A percentile compares a stretch with the other conserved stretches of the same genome.
Conservation (phyloP, 2,113 vertebrate species). For the Macaca nemestrina region DNA sequence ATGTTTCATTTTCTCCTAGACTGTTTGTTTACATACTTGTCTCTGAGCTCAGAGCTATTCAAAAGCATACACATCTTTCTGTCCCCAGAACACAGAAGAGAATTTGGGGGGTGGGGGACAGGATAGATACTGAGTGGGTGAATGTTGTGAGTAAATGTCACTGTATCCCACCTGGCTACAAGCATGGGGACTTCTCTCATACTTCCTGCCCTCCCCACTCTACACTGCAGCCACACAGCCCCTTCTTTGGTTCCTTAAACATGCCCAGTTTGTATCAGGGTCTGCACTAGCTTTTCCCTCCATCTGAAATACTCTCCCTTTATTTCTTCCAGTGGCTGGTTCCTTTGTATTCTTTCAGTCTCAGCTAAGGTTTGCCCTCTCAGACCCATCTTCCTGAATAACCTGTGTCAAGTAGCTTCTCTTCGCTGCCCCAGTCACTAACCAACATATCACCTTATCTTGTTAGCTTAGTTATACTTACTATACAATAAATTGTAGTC, state of each 20-base stretch:
- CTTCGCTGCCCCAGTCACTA: not conserved
- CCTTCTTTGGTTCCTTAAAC: not conserved
- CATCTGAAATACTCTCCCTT: fast-evolving
- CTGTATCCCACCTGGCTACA: not conserved
- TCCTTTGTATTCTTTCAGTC: not conserved
- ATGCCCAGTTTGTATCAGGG: not conserved
- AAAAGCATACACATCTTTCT: not conserved
- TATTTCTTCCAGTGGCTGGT: fast-evolving
- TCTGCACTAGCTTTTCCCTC: not conserved
- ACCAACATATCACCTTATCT: not conserved
- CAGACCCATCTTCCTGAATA: not conserved
- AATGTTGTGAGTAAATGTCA: not conserved
- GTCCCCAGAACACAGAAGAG: not conserved
- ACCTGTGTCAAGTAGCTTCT: not conserved
- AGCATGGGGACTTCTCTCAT: not conserved
- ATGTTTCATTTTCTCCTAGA: not conserved
- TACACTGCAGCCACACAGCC: no score
- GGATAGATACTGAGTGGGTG: not conserved
- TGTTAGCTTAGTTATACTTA: not conserved
- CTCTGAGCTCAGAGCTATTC: not conserved
- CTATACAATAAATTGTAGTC: not conserved
- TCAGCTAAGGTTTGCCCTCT: not conserved
- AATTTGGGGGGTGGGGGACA: no score
- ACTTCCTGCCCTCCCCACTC: no score
- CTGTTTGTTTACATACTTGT: not conserved